Conservation (phyloP, 2,113 vertebrate species). For the Glareola pratincola region DNA sequence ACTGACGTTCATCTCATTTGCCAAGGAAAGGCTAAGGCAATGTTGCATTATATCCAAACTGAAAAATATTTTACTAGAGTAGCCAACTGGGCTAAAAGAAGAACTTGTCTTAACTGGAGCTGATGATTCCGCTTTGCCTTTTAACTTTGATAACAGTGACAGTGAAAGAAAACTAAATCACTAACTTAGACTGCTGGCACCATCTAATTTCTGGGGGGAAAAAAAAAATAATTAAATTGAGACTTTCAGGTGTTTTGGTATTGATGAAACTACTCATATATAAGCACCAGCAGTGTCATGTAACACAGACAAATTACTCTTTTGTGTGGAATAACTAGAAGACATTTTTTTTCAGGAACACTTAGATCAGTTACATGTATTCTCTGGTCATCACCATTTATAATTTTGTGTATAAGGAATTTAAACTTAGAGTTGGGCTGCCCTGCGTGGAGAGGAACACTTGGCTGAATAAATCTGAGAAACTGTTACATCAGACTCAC, state of each 20-base stretch:
- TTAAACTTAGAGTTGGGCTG: not conserved
- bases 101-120: not conserved
- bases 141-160: not conserved
- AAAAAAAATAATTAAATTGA: not conserved
- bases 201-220: not conserved
- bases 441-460: not conserved
- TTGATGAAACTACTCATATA: not conserved
- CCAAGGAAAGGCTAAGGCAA: constrained; percentile 7
- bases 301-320: not conserved
- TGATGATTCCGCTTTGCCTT: not conserved
- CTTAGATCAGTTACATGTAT: not conserved
- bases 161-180: not conserved
- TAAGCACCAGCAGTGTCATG: not conserved
- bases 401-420: not conserved
- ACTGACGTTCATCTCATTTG: not conserved
- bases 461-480: not conserved
- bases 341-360: not conserved
- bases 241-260: not conserved
- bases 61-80: not conserved
- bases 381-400: not conserved
- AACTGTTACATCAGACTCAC: not conserved
- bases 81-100: not conserved
- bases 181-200: not conserved
- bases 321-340: not conserved
- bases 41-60: not conserved